Base-by-base conservation (phyloP, 2,888 invertebrate species). In the Dolomedes plantarius region DNA sequence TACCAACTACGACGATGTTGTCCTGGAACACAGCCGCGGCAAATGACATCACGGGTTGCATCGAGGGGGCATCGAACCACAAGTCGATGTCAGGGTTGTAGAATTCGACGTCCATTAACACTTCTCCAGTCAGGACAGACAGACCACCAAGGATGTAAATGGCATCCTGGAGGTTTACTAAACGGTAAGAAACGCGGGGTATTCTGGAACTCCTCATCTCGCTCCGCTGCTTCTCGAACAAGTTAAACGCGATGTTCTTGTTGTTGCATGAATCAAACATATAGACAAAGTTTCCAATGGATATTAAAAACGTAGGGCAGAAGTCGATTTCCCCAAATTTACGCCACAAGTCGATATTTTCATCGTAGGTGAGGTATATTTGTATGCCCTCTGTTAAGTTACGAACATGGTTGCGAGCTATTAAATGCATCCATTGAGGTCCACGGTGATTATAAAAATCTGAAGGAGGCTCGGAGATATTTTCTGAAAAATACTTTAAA, bases 201-300 rank as follows among this genome's bases (percentile, higher is more conserved):
- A n/a, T 28, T 0, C 7, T 16, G 1, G 64, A 3, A 1, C 28
- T 62, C 7, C 16, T 2, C 32, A 82, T 46, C 7, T 13, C 62
- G 19, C n/a, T 23, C 64, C 62, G 71, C 27, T 41, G 16, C 11
- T 64, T 41, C 1, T 71, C 31, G 1, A 32, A 11, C 7, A 82
- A 13, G n/a, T 71, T 39, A 28, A 71, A 76, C 6, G 28, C 23
- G 19, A 71, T 0, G 9, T 27, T 76, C n/a, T 31, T 41, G 28
- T 46, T 71, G 3, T 64, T n/a, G 36, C 28, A 82, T 2, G 41
- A 32, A 27, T 76, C 71, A n/a, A 82, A 75, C 32, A 82, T 62
- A 36, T 82, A 82, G 9, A 76, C 31, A 13, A 11, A 27, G 13
- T 29, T 19, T 7, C 71, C 76, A 7, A 65, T n/a, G n/a, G 36